phyloP scores from a whole-genome alignment of 2,113 vertebrate species.

The Coturnix japonica region DNA sequence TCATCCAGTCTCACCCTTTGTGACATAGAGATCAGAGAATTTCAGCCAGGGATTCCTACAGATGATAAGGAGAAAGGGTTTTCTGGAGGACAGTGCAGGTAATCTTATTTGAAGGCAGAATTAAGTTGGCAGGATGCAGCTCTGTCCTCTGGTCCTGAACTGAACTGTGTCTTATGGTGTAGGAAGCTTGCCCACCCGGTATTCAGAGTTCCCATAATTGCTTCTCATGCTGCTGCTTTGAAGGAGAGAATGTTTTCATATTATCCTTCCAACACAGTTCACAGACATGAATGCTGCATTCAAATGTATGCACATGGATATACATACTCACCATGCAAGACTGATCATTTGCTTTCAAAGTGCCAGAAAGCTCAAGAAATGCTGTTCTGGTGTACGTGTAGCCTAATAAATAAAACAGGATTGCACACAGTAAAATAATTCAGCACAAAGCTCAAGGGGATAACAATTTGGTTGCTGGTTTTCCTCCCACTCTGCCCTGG shows the following conservation, averaged over 20 bases:
- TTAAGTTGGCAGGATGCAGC: background rate
- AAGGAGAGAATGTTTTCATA: slow-evolving; percentile 19
- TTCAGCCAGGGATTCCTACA: background rate
- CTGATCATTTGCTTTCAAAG: slow-evolving; percentile 35
- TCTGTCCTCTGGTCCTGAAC: background rate
- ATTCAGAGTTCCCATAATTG: slow-evolving; percentile 30
- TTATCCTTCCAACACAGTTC: slow-evolving; percentile 7
- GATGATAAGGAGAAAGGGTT: background rate
- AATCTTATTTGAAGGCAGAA: background rate
- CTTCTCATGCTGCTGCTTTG: slow-evolving; percentile 36
- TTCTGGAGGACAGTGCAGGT: background rate
- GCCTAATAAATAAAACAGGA: background rate
- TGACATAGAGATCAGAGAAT: background rate
- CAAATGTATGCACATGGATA: background rate
- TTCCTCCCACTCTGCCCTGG: background rate
- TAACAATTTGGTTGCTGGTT: background rate
- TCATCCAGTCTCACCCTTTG: background rate
- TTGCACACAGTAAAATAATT: slow-evolving; percentile 15
- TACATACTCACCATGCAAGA: background rate
- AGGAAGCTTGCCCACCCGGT: slow-evolving; percentile 17
- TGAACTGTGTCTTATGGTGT: background rate
- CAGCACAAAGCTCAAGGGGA: slow-evolving; percentile 4
- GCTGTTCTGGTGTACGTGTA: background rate
- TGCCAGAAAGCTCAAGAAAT: background rate
- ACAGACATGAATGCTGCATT: slow-evolving; percentile 10